A percentile compares a stretch with the other conserved stretches of the same genome.
Conservation (phyloP, 2,797 vertebrate species). For the Galaxias olidus region DNA sequence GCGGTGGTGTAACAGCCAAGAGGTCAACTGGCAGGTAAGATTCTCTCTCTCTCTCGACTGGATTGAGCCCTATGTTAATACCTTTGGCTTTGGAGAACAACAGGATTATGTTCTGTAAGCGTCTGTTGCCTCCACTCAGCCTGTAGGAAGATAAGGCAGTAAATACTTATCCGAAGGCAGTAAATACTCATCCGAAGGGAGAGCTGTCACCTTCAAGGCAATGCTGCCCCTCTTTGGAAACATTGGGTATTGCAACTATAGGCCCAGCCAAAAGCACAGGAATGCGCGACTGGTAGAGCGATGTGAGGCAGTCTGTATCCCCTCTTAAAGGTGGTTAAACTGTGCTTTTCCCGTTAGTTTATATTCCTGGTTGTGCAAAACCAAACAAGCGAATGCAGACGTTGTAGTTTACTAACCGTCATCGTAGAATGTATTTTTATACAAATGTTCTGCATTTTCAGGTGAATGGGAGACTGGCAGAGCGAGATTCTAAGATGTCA, state of each 20-base stretch:
- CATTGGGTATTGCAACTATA: background rate
- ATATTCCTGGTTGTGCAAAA: background rate
- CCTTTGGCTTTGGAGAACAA: background rate
- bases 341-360: background rate
- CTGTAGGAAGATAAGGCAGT: background rate
- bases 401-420: no score
- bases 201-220: background rate
- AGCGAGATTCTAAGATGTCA: slow-evolving; percentile 66
- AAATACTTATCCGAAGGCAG: no score
- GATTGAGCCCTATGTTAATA: background rate
- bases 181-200: no score
- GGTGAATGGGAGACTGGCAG: slow-evolving; percentile 61
- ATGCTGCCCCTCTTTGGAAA: background rate
- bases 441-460: slow-evolving; percentile 28
- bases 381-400: no score
- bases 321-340: background rate
- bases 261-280: no score
- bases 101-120: background rate
- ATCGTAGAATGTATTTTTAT: background rate
- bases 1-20: no score
- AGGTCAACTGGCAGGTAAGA: no score
- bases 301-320: no score
- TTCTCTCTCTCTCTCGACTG: no score
- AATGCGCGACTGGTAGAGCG: no score
- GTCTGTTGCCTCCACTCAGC: background rate